Conservation (phyloP, 1,140 invertebrate species). For the Drosophila bocki region DNA sequence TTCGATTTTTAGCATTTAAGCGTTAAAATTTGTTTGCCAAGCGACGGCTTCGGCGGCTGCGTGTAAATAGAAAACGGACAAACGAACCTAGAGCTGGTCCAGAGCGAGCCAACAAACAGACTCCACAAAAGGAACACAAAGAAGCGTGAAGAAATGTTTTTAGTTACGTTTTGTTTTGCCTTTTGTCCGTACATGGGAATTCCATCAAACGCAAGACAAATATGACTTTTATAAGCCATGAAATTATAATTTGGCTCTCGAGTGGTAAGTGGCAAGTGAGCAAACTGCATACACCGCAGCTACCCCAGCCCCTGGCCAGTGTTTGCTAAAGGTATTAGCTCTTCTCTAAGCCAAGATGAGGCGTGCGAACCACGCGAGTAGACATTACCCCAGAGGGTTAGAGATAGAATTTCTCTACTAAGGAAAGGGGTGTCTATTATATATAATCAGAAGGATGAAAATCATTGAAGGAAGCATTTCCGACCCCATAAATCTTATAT, state of each 20-base stretch:
- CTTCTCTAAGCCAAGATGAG: constrained; percentile 40
- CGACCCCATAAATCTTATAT: too few species aligned
- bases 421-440: background rate
- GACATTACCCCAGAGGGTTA: background rate
- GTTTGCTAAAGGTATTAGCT: constrained; percentile 75
- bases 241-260: constrained; percentile 81
- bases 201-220: constrained; percentile 80
- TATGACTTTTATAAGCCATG: constrained; percentile 83
- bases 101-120: constrained; percentile 45
- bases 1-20: constrained; percentile 80
- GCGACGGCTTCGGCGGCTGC: constrained; percentile 47
- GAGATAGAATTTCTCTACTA: too few species aligned
- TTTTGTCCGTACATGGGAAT: constrained; percentile 65
- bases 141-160: constrained; percentile 82
- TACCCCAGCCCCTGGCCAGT: background rate
- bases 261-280: constrained; percentile 72
- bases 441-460: too few species aligned
- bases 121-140: constrained; percentile 58
- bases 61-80: constrained; percentile 78
- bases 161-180: constrained; percentile 83
- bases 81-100: constrained; percentile 16
- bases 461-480: too few species aligned
- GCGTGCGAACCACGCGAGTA: constrained; percentile 69
- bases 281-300: constrained; percentile 65
- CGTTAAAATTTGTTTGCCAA: constrained; percentile 80